Evolutionary conservation across 2,888 invertebrate genomes (phyloP).

Genomic region (Caenorhabditis panamensis): DNA sequence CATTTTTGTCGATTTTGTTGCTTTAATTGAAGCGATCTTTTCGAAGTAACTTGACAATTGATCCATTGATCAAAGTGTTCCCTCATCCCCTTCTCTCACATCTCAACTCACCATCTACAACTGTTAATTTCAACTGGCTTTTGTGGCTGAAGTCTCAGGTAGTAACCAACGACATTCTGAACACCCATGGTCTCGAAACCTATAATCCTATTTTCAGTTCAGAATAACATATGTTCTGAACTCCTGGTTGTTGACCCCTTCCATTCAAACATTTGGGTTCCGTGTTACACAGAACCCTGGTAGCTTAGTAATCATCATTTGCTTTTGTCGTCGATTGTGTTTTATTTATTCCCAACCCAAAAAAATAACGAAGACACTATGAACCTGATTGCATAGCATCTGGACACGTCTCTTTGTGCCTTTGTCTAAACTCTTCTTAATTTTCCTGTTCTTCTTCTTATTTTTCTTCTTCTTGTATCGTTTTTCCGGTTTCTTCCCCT

Average conservation of each 20-base stretch:
- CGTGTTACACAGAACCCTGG: no score
- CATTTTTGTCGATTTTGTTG: conserved; percentile 12
- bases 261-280: no score
- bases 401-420: conserved; percentile 1
- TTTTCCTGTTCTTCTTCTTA: neutral
- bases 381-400: neutral
- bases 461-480: conserved; percentile 8
- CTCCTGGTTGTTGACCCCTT: no score
- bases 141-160: neutral
- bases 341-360: neutral
- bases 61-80: conserved; percentile 13
- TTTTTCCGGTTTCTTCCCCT: conserved; percentile 29
- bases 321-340: no score
- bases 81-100: neutral
- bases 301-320: no score
- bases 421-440: conserved; percentile 1
- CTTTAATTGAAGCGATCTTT: conserved; percentile 55
- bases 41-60: conserved; percentile 20
- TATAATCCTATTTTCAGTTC: no score
- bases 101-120: no score
- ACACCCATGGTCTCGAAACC: neutral
- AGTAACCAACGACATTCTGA: neutral
- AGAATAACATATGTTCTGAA: no score
- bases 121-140: no score
- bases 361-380: neutral